Percentiles rank a stretch among this genome's conserved stretches.
Evolutionary conservation across 2,888 invertebrate genomes (phyloP).

Genomic region (Tupiocoris notatus): DNA sequence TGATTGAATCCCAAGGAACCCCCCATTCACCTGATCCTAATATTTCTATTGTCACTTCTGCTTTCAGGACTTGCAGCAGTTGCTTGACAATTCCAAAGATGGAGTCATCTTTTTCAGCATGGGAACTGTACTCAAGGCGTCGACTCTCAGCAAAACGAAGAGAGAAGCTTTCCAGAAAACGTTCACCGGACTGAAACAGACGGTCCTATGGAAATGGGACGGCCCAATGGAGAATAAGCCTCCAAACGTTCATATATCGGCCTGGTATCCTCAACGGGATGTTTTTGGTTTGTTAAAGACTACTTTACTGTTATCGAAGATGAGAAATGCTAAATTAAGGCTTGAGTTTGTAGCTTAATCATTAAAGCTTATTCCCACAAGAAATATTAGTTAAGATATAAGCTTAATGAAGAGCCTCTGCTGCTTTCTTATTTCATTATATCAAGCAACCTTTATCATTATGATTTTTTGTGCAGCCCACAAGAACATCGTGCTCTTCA

Average conservation of each 20-base stretch:
- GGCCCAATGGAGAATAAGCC: slow-evolving; percentile 61
- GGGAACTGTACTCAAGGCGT: slow-evolving; percentile 70
- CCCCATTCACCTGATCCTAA: too few species aligned
- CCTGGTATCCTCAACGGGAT: slow-evolving; percentile 76
- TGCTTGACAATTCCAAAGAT: slow-evolving; percentile 64
- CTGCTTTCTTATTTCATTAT: too few species aligned
- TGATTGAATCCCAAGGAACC: too few species aligned
- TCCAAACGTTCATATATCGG: slow-evolving; percentile 62
- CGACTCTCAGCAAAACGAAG: slow-evolving; percentile 63
- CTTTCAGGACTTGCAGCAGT: slow-evolving; percentile 59
- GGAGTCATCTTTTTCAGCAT: slow-evolving; percentile 75
- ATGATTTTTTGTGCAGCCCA: slow-evolving; percentile 58
- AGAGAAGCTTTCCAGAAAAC: slow-evolving; percentile 62
- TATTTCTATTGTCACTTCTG: too few species aligned
- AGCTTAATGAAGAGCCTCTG: too few species aligned
- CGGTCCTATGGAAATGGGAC: slow-evolving; percentile 80
- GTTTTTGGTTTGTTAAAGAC: too few species aligned
- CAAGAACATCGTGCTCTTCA: slow-evolving; percentile 66
- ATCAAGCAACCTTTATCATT: too few species aligned
- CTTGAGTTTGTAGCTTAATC: too few species aligned
- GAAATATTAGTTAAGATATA: too few species aligned
- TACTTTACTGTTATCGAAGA: too few species aligned
- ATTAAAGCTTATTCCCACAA: too few species aligned
- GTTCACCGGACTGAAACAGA: slow-evolving; percentile 64
- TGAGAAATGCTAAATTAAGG: too few species aligned